Conservation (phyloP, 2,888 invertebrate genomes). For the Stenolophus ochropezus region DNA sequence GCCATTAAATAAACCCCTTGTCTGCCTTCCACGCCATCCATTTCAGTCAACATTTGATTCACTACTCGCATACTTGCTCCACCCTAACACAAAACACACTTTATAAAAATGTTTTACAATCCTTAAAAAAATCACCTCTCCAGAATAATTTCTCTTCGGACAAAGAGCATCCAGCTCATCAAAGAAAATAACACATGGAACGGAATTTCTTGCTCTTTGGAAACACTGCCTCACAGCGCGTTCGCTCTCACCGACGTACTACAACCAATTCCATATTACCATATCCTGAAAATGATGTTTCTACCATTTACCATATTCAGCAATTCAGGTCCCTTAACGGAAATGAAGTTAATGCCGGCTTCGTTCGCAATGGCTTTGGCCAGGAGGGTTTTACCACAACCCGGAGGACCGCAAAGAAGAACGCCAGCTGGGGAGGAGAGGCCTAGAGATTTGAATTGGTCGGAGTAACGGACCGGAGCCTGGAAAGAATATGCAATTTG, state of each 20-base stretch:
- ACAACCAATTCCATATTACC: constrained; percentile 61
- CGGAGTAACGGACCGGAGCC: constrained; percentile 93
- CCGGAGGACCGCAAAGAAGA: constrained; percentile 96
- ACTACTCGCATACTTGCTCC: constrained; percentile 90
- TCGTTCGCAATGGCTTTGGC: constrained; percentile 99
- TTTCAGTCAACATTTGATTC: constrained; percentile 97
- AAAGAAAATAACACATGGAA: constrained; percentile 99
- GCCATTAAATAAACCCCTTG: constrained; percentile 96
- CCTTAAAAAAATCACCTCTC: constrained; percentile 75
- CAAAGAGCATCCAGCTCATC: constrained; percentile 98
- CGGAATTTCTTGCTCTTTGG: constrained; percentile 93
- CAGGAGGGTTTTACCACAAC: constrained; percentile 95
- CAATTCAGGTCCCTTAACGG: constrained; percentile 98
- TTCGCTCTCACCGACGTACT: constrained; percentile 99
- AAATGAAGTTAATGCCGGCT: constrained; percentile 98
- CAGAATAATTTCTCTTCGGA: constrained; percentile 88
- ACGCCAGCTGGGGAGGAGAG: constrained; percentile 91
- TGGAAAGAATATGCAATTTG: constrained; percentile 69
- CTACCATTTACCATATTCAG: constrained; percentile 90
- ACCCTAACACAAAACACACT: constrained; percentile 72
- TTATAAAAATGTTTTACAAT: constrained; percentile 17
- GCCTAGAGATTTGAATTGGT: constrained; percentile 86
- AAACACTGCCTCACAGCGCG: constrained; percentile 97
- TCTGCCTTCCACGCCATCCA: constrained; percentile 96
- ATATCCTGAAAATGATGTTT: background rate